Evolutionary conservation across 1,140 invertebrate species (phyloP).

Genomic region (Ceratosolen solmsi): DNA sequence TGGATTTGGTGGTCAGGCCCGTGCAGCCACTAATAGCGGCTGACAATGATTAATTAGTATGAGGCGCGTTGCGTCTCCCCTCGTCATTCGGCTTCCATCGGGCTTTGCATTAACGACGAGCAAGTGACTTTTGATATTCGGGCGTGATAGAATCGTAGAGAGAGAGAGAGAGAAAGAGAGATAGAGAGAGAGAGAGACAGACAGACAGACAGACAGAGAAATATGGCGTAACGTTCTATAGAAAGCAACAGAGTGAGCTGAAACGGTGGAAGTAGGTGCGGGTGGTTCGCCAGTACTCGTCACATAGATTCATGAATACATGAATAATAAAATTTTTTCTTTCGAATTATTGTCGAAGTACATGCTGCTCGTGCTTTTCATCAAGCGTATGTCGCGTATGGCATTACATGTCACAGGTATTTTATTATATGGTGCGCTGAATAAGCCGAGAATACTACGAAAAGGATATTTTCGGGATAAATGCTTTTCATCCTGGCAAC

Average conservation of each 20-base stretch:
- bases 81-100: not conserved
- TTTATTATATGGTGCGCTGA: slow-evolving; percentile 4
- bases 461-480: no score
- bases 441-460: not conserved
- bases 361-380: not conserved
- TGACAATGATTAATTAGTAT: slow-evolving; percentile 50
- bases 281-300: no score
- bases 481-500: no score
- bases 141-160: no score
- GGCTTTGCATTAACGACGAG: slow-evolving; percentile 3
- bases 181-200: no score
- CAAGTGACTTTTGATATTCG: not conserved
- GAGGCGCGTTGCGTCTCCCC: not conserved
- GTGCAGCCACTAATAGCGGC: slow-evolving; percentile 32
- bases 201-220: no score
- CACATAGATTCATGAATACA: not conserved
- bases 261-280: no score
- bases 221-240: no score
- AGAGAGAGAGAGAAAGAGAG: no score
- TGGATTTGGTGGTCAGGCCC: slow-evolving; percentile 7
- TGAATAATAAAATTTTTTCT: slow-evolving; percentile 10
- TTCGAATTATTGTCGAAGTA: not conserved
- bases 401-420: not conserved
- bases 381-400: not conserved
- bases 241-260: no score